Percentiles rank a stretch among this genome's conserved stretches.
These are phyloP conservation scores for Drosophila bipectinata DNA, from an alignment of 1,140 invertebrate genomes.

Conservation along the genomic window DNA sequence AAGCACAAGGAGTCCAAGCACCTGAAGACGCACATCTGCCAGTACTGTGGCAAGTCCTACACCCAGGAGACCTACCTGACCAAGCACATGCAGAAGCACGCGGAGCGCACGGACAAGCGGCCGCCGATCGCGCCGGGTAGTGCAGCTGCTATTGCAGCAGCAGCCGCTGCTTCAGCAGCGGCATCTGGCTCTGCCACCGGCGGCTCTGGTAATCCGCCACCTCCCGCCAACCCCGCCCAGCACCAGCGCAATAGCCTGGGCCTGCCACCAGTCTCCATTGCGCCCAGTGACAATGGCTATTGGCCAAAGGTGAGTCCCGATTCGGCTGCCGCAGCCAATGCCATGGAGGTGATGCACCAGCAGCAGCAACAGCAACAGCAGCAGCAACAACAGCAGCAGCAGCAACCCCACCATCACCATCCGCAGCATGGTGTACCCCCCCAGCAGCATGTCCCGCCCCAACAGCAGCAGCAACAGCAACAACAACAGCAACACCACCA, in stretches of 20 bases:
- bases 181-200: constrained; percentile 29
- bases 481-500: constrained; percentile 86
- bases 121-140: constrained; percentile 87
- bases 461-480: constrained; percentile 61
- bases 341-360: constrained; percentile 88
- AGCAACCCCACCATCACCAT: constrained; percentile 67
- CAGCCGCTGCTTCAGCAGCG: constrained; percentile 81
- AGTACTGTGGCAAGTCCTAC: constrained; percentile 99
- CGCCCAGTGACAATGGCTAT: constrained; percentile 88
- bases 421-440: constrained; percentile 62
- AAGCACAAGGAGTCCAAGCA: constrained; percentile 99
- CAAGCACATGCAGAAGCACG: constrained; percentile 99
- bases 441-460: constrained; percentile 68
- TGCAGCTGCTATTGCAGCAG: constrained; percentile 70
- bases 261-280: constrained; percentile 74
- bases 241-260: constrained; percentile 73
- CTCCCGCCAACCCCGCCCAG: constrained; percentile 52
- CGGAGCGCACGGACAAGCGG: constrained; percentile 95
- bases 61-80: constrained; percentile 99
- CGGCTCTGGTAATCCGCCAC: constrained; percentile 2
- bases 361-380: constrained; percentile 84
- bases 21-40: constrained; percentile 99
- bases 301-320: constrained; percentile 92
- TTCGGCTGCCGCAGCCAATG: constrained; percentile 88
- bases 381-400: constrained; percentile 68